Evolutionary conservation across 2,888 invertebrate genomes (phyloP).

Genomic region (Ormyrus labotus): DNA sequence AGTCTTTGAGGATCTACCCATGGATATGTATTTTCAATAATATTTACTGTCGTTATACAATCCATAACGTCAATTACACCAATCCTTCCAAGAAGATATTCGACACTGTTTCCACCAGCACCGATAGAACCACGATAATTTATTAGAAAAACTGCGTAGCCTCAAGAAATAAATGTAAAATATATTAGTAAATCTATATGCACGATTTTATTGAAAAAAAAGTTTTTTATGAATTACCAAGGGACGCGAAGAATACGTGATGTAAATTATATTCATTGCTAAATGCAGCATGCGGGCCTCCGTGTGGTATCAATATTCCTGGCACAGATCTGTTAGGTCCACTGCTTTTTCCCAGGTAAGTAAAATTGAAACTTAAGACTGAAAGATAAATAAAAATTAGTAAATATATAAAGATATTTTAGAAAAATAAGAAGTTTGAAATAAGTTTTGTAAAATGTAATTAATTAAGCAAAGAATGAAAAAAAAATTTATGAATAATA

Average conservation of each 20-base stretch:
- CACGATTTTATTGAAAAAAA: too few relatives aligned
- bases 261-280: slow-evolving; percentile 73
- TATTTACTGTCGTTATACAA: slow-evolving; percentile 82
- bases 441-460: slow-evolving; percentile 18
- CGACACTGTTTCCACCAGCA: slow-evolving; percentile 84
- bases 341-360: slow-evolving; percentile 80
- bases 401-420: background rate
- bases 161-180: slow-evolving; percentile 72
- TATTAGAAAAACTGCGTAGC: slow-evolving; percentile 81
- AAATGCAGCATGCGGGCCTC: slow-evolving; percentile 87
- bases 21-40: slow-evolving; percentile 78
- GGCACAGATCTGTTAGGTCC: slow-evolving; percentile 78
- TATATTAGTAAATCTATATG: too few relatives aligned
- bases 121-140: slow-evolving; percentile 90
- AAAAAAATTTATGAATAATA: too few relatives aligned
- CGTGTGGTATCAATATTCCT: slow-evolving; percentile 87
- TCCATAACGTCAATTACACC: slow-evolving; percentile 89
- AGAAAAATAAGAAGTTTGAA: slow-evolving; percentile 59
- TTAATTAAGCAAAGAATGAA: too few relatives aligned
- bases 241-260: too few relatives aligned
- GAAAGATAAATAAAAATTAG: slow-evolving; percentile 73
- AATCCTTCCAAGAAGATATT: slow-evolving; percentile 83
- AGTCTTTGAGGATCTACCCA: slow-evolving; percentile 80
- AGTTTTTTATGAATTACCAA: too few relatives aligned
- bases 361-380: slow-evolving; percentile 78